Conservation (phyloP, 2,888 invertebrate species). For the Baronia brevicornis region DNA sequence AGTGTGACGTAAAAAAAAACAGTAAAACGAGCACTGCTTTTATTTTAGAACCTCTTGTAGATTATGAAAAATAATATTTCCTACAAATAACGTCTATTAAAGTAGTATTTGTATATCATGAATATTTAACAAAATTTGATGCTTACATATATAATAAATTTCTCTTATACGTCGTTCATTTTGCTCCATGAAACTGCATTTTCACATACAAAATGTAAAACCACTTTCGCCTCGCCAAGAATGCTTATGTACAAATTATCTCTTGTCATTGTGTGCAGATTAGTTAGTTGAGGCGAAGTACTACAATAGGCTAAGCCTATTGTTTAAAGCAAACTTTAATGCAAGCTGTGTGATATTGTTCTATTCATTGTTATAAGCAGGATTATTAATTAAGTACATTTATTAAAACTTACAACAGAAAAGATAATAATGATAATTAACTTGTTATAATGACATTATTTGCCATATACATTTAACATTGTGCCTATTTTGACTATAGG, state of each 20-base stretch:
- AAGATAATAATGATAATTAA: too few relatives aligned
- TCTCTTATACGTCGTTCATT: conserved; percentile 32
- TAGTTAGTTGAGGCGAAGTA: conserved; percentile 26
- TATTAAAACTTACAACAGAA: too few relatives aligned
- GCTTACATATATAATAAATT: too few relatives aligned
- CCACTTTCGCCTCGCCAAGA: conserved; percentile 54
- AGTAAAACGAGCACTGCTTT: too few relatives aligned
- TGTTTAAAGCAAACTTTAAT: conserved; percentile 26
- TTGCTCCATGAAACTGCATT: conserved; percentile 50
- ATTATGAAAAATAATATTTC: too few relatives aligned
- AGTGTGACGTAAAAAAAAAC: conserved; percentile 6
- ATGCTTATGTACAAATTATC: conserved; percentile 35
- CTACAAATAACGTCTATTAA: too few relatives aligned
- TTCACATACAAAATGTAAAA: conserved; percentile 53
- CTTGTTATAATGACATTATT: too few relatives aligned
- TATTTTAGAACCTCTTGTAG: too few relatives aligned
- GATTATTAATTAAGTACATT: conserved; percentile 1
- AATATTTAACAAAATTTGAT: conserved; percentile 13
- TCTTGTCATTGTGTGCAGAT: conserved; percentile 57
- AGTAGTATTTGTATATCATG: too few relatives aligned
- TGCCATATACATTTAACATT: too few relatives aligned
- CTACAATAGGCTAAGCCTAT: conserved; percentile 24
- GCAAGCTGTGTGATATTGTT: conserved; percentile 25
- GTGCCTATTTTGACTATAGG: too few relatives aligned
- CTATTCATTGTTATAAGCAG: conserved; percentile 28